Evolutionary conservation across 2,888 invertebrate genomes (phyloP).

Genomic region (Endotricha flammealis): DNA sequence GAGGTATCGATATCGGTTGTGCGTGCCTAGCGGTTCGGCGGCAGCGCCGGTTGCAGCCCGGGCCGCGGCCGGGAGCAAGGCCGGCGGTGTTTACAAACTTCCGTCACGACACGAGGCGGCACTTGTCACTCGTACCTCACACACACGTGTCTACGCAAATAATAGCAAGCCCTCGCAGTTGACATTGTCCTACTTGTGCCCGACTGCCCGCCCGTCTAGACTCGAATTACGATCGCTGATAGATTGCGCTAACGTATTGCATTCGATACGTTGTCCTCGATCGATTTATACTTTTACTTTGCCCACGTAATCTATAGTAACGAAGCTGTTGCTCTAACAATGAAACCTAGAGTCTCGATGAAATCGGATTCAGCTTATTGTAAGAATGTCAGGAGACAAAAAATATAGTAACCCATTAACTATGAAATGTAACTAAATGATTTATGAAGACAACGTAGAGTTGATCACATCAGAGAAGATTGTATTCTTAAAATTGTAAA

Average conservation of each 20-base stretch:
- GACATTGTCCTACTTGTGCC: conserved; percentile 66
- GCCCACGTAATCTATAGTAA: not conserved
- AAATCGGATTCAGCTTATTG: no score
- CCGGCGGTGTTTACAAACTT: conserved; percentile 73
- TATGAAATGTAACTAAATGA: conserved; percentile 16
- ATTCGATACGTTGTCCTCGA: conserved; percentile 29
- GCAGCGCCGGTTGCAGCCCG: conserved; percentile 42
- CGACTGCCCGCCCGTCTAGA: conserved; percentile 59
- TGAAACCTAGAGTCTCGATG: no score
- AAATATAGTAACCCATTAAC: no score
- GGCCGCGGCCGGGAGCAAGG: conserved; percentile 61
- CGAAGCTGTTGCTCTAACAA: no score
- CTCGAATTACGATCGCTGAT: conserved; percentile 58
- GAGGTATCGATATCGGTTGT: conserved; percentile 45
- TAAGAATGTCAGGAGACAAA: no score
- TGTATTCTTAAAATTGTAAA: conserved; percentile 58
- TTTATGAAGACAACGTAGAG: conserved; percentile 21
- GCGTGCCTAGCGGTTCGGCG: conserved; percentile 49
- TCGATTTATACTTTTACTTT: conserved; percentile 18
- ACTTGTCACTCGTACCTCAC: conserved; percentile 55
- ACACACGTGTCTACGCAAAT: conserved; percentile 73
- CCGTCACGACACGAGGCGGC: conserved; percentile 53
- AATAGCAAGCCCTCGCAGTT: conserved; percentile 69
- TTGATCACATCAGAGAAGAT: conserved; percentile 31
- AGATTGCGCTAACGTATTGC: conserved; percentile 45